Base-by-base conservation (phyloP, 1,140 invertebrate species). In the Frieseomelitta varia region DNA sequence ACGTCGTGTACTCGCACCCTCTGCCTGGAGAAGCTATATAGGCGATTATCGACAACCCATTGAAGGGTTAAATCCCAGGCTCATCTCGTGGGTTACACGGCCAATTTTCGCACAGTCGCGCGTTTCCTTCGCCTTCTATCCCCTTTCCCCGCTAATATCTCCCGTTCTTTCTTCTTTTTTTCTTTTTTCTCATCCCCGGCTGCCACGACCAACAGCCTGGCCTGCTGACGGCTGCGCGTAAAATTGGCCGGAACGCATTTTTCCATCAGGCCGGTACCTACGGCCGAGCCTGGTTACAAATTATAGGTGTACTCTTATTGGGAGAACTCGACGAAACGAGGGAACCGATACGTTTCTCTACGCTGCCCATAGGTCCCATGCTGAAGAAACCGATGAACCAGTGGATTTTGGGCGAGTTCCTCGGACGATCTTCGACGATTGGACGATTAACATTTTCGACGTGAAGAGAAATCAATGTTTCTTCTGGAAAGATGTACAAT, bases 201-300 rank as follows among this genome's bases (percentile, higher is more conserved):
- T 78, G 69, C 75, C 47, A 47, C 80, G 72, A 81, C 82, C 85
- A 90, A 84, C 81, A 88, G 85, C 85, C 85, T 73, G 81, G 72
- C 76, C 73, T 88, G 90, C 77, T 88, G 90, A 90, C 89, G 86
- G 85, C 81, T 85, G 84, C 86, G 88, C 90, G 87, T 91, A 90
- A 93, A 93, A 93, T 93, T 93, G 90, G 88, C 92, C 90, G 88
- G 85, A 91, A 91, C 91, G 91, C 89, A 92, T 92, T 93, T 93
- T 93, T 92, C 91, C 92, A 93, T 93, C 93, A 93, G 89, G 90
- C 90, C 85, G 84, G 81, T 90, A 85, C 75, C 80, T 47, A 8
- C 8, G 39, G 39, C 8, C 84, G 85, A 88, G 89, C 88, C 88
- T 88, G 86, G 86, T 90, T 92, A 92, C 88, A 93, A 93, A 93